A percentile compares a stretch with the other conserved stretches of the same genome.
phyloP scores from a whole-genome alignment of 2,113 vertebrate species.

The Morphnarchus princeps region DNA sequence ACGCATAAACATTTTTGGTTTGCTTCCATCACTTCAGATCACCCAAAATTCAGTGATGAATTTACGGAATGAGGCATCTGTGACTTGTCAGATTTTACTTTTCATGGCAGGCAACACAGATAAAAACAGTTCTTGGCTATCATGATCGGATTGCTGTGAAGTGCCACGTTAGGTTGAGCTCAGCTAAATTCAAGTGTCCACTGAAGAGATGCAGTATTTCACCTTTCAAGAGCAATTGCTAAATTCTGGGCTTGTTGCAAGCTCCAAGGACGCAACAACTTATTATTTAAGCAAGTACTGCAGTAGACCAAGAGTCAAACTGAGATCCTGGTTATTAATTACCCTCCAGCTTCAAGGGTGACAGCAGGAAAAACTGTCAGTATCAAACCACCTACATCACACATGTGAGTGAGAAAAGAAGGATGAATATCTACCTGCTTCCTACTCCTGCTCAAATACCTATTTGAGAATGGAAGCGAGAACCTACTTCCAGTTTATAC shows the following conservation, averaged over 20 bases:
- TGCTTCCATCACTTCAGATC: background rate
- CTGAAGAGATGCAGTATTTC: background rate
- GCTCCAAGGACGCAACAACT: background rate
- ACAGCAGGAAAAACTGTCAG: background rate
- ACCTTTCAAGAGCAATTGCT: background rate
- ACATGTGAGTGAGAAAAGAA: background rate
- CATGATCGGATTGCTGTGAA: background rate
- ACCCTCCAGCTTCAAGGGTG: background rate
- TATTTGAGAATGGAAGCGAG: background rate
- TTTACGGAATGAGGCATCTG: background rate
- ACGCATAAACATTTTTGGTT: background rate
- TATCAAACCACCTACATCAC: background rate
- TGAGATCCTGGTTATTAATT: background rate
- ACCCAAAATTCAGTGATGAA: background rate
- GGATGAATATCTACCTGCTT: background rate
- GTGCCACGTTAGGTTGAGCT: background rate
- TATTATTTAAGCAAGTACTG: background rate
- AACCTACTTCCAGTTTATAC: background rate
- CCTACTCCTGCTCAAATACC: background rate
- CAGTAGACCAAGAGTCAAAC: background rate
- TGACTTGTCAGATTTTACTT: background rate
- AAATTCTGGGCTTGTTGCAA: background rate
- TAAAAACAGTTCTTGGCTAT: background rate
- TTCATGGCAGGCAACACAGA: background rate
- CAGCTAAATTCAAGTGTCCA: background rate